A percentile compares a stretch with the other conserved stretches of the same genome.
Conservation (phyloP, 2,888 invertebrate genomes). For the Acrobasis consociella region DNA sequence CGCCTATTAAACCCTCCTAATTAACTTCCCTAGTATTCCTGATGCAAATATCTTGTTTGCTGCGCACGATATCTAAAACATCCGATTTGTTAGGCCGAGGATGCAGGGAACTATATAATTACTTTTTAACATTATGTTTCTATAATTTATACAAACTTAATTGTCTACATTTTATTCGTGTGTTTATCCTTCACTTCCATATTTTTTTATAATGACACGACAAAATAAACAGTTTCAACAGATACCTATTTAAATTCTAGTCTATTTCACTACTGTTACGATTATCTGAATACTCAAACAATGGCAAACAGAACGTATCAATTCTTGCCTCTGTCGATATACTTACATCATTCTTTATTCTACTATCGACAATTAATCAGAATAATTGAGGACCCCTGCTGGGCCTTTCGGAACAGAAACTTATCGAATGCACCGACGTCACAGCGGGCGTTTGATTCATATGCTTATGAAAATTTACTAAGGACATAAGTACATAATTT, state of each 20-base stretch:
- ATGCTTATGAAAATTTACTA: neutral
- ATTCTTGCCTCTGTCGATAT: neutral
- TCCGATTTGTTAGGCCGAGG: neutral
- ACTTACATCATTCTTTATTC: slow-evolving; percentile 7
- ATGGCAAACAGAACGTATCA: neutral
- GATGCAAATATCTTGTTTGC: neutral
- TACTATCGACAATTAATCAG: slow-evolving; percentile 6
- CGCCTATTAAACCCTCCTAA: neutral
- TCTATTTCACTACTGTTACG: too few relatives aligned
- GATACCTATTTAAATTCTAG: too few relatives aligned
- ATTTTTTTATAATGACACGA: too few relatives aligned
- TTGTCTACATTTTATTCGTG: too few relatives aligned
- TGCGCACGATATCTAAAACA: neutral
- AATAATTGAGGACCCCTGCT: slow-evolving; percentile 6
- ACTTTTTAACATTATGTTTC: neutral
- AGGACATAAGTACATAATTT: too few relatives aligned
- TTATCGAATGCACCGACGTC: slow-evolving; percentile 8
- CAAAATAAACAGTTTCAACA: too few relatives aligned
- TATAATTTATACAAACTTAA: too few relatives aligned
- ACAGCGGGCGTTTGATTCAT: slow-evolving; percentile 11
- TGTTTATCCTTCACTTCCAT: too few relatives aligned
- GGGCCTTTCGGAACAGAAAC: slow-evolving; percentile 9
- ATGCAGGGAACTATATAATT: neutral
- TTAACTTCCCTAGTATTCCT: neutral
- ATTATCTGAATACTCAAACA: too few relatives aligned